These are phyloP conservation scores for Pseudachorutes palmiensis DNA, from an alignment of 1,140 invertebrate species.

Conservation along the genomic window DNA sequence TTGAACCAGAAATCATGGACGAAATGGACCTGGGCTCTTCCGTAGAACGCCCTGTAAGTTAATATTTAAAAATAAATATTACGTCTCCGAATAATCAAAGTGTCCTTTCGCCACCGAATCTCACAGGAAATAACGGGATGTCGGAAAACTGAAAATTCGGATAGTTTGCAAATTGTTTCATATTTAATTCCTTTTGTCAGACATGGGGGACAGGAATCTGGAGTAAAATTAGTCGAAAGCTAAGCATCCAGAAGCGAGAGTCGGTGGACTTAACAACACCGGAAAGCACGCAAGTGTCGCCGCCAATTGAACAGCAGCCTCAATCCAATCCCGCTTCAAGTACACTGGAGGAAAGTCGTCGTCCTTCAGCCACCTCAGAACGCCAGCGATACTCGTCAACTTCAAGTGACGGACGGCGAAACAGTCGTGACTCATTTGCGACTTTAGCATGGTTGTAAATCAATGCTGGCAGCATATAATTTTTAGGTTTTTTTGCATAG, in stretches of 20 bases:
- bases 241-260: background rate
- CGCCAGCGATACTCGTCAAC: background rate
- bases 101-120: background rate
- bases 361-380: background rate
- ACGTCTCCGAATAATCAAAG: background rate
- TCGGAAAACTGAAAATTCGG: background rate
- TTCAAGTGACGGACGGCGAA: background rate
- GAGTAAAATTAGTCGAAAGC: background rate
- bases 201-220: background rate
- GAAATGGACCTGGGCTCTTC: background rate
- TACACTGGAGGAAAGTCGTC: background rate
- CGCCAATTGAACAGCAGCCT: background rate
- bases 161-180: background rate
- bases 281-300: background rate
- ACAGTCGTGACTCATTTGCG: background rate
- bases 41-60: background rate
- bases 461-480: no score
- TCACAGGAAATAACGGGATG: no score
- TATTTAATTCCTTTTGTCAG: background rate
- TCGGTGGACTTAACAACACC: background rate
- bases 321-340: background rate
- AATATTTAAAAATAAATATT: background rate
- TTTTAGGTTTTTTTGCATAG: no score
- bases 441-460: background rate
- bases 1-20: background rate